Conservation (phyloP, 2,888 invertebrate genomes). For the Drosophila borborema region DNA sequence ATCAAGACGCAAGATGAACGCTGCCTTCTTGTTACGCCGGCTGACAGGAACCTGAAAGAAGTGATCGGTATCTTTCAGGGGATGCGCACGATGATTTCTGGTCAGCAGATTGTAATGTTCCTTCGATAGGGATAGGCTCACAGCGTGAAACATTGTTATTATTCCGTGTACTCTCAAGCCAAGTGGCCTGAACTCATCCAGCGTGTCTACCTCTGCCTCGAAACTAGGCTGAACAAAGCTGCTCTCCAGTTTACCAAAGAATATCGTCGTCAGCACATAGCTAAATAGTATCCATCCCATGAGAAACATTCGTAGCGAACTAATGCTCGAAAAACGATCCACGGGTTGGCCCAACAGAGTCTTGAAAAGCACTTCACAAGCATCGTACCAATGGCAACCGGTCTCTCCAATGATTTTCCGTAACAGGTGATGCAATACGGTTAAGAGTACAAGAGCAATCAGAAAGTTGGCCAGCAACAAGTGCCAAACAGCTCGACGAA, state of each 20-base stretch:
- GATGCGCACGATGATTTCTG: slow-evolving; percentile 25
- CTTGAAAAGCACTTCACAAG: slow-evolving; percentile 74
- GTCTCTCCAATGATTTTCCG: slow-evolving; percentile 16
- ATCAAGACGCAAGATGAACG: slow-evolving; percentile 76
- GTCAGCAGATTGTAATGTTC: background rate
- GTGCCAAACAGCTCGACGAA: slow-evolving; percentile 69
- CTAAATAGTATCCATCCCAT: slow-evolving; percentile 82
- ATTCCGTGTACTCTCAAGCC: slow-evolving; percentile 65
- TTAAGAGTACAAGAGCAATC: slow-evolving; percentile 43
- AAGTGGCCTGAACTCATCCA: slow-evolving; percentile 59
- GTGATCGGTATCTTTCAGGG: slow-evolving; percentile 45
- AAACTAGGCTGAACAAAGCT: slow-evolving; percentile 80
- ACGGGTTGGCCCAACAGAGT: slow-evolving; percentile 79
- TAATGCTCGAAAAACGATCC: slow-evolving; percentile 60
- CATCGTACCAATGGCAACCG: slow-evolving; percentile 61
- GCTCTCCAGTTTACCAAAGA: slow-evolving; percentile 83
- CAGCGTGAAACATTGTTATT: slow-evolving; percentile 48
- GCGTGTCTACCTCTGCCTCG: slow-evolving; percentile 72
- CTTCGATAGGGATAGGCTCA: slow-evolving; percentile 20
- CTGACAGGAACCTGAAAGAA: slow-evolving; percentile 39
- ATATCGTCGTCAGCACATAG: slow-evolving; percentile 79
- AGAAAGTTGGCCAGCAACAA: slow-evolving; percentile 63
- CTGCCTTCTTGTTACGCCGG: slow-evolving; percentile 23
- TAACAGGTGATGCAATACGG: slow-evolving; percentile 38
- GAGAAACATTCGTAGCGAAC: slow-evolving; percentile 75